Evolutionary conservation across 2,888 invertebrate genomes (phyloP).

Genomic region (Cordilura impudica): DNA sequence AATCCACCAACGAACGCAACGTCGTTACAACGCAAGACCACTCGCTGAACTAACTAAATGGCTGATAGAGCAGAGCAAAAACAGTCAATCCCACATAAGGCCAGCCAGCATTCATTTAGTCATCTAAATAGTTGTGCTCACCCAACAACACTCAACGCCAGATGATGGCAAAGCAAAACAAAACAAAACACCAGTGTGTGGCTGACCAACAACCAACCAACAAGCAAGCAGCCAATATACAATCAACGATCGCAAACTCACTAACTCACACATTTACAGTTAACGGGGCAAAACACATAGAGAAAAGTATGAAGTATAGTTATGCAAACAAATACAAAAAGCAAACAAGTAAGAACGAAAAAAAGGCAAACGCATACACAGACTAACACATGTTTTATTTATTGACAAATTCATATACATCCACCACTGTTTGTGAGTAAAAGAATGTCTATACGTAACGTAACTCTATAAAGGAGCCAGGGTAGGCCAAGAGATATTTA

Average conservation of each 20-base stretch:
- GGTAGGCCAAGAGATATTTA: not conserved
- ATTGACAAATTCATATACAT: no score
- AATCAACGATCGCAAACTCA: conserved; percentile 45
- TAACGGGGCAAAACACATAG: not conserved
- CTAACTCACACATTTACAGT: not conserved
- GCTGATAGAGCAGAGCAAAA: conserved; percentile 39
- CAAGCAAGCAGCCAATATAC: conserved; percentile 36
- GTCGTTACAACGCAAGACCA: conserved; percentile 66
- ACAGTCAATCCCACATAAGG: no score
- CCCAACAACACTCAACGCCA: conserved; percentile 17
- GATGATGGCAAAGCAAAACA: conserved; percentile 5
- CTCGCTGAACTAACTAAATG: conserved; percentile 64
- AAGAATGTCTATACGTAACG: not conserved
- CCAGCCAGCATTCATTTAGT: conserved; percentile 10
- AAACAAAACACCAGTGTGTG: not conserved
- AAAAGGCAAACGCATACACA: not conserved
- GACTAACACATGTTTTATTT: not conserved
- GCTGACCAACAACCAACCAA: conserved; percentile 27
- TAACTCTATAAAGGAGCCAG: not conserved
- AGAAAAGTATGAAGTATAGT: no score
- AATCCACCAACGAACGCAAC: conserved; percentile 57
- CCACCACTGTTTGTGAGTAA: not conserved
- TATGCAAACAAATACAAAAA: not conserved
- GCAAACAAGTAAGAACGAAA: not conserved
- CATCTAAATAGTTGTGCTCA: conserved; percentile 5